phyloP scores from a whole-genome alignment of 1,140 invertebrate species.

The Thaumetopoea pityocampa region DNA sequence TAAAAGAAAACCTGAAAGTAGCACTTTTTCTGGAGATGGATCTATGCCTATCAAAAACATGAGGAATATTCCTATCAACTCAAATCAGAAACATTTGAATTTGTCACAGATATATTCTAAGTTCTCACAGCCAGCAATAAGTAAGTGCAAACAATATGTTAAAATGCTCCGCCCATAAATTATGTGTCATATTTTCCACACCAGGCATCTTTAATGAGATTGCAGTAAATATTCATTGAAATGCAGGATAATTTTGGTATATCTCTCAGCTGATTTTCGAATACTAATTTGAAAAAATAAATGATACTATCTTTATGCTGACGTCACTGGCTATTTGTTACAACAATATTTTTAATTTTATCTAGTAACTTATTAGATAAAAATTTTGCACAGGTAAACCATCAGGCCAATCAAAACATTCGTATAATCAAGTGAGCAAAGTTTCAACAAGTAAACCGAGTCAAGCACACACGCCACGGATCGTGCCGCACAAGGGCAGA shows the following conservation, averaged over 20 bases:
- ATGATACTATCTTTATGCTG: too few relatives aligned
- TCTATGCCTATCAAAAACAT: conserved; percentile 54
- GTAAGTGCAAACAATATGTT: conserved; percentile 36
- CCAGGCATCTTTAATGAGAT: too few relatives aligned
- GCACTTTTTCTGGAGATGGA: conserved; percentile 40
- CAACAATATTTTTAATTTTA: neutral
- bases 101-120: conserved; percentile 71
- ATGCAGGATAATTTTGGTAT: too few relatives aligned
- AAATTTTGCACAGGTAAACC: conserved; percentile 51
- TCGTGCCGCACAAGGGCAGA: conserved; percentile 42
- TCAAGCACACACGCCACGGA: conserved; percentile 35
- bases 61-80: conserved; percentile 55
- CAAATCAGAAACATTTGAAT: conserved; percentile 72
- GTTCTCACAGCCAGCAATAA: conserved; percentile 63
- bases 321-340: too few relatives aligned
- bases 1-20: conserved; percentile 65
- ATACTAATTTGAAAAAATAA: too few relatives aligned
- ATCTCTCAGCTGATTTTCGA: too few relatives aligned
- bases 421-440: conserved; percentile 72
- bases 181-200: too few relatives aligned
- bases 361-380: neutral
- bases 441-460: conserved; percentile 67
- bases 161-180: too few relatives aligned
- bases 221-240: too few relatives aligned
- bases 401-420: conserved; percentile 68